A percentile compares a stretch with the other conserved stretches of the same genome.
phyloP scores from a whole-genome alignment of 2,888 invertebrate genomes.

The Eulithis prunata region DNA sequence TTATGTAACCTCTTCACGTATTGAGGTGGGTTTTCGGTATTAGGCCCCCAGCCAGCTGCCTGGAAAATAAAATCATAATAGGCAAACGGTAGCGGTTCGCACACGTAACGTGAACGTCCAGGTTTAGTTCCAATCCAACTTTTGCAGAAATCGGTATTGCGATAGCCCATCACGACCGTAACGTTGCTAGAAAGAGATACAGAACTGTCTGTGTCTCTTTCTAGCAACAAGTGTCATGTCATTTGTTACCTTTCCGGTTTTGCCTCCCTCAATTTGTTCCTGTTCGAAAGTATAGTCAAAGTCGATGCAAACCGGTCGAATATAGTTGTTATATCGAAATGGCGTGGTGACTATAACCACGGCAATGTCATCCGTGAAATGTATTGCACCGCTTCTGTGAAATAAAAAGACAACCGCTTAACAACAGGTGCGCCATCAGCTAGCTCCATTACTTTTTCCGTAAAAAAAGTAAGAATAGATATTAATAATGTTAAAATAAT shows the following conservation, averaged over 20 bases:
- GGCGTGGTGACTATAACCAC: constrained; percentile 10
- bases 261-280: constrained; percentile 6
- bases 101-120: too few relatives aligned
- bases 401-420: not conserved
- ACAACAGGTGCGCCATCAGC: too few relatives aligned
- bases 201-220: too few relatives aligned
- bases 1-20: constrained; percentile 7
- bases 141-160: too few relatives aligned
- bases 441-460: too few relatives aligned
- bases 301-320: constrained; percentile 28
- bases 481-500: too few relatives aligned
- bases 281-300: constrained; percentile 27
- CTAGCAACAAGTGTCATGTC: too few relatives aligned
- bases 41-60: constrained; percentile 13
- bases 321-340: constrained; percentile 15
- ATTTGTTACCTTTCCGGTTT: constrained; percentile 24
- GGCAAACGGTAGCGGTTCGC: too few relatives aligned
- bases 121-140: too few relatives aligned
- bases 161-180: too few relatives aligned
- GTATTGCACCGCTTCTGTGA: constrained; percentile 17
- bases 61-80: not conserved
- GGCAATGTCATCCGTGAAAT: constrained; percentile 27
- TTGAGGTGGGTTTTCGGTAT: not conserved
- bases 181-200: too few relatives aligned
- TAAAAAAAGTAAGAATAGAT: too few relatives aligned